Base-by-base conservation (phyloP, 2,113 vertebrate species). In the Hippocampus abdominalis region DNA sequence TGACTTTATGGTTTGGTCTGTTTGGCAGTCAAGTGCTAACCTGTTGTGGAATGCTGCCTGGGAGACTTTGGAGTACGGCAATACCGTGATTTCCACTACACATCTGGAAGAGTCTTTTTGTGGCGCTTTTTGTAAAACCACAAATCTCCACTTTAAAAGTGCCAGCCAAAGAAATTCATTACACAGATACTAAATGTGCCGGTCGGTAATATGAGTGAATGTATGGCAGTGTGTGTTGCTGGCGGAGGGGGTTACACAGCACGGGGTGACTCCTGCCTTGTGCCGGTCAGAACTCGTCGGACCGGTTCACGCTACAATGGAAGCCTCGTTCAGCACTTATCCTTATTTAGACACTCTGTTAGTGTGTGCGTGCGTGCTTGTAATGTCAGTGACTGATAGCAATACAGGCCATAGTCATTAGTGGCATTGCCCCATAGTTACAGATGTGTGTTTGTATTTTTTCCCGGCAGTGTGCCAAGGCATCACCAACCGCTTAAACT, bases 391-490 rank as follows among this genome's bases (percentile, higher is more conserved):
- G 68, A 60, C 15, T 70, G 69, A 62, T 67, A 65, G 36, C 65
- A 48, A n/a, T 21, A 32, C 20, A 21, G 29, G 21, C 53, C 29
- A 67, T 67, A 63, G 32, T 36, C 32, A 36, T 36, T 36, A 36
- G 4, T 36, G 32, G 32, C 32, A 64, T 10, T 63, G 39, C 32
- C 20, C 10, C 61, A 15, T 25, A 56, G 21, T 62, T 70, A 5
- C 56, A 64, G 36, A 61, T 69, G 27, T 4, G 3, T 48, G 51
- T 21, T 59, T 57, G 59, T 18, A 39, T 78, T 63, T 82, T 82
- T 8, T 68, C 75, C 76, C 57, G 10, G 5, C 88, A 98, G 97
- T 96, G 59, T 99, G 97, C 83, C 94, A 96, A 85, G 96, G 97
- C 44, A 87, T 87, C 59, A 94, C 89, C 76, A 99, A 98, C 86